Percentiles rank a stretch among this genome's conserved stretches.
Evolutionary conservation across 2,888 invertebrate genomes (phyloP).

Genomic region (Nemurella pictetii): DNA sequence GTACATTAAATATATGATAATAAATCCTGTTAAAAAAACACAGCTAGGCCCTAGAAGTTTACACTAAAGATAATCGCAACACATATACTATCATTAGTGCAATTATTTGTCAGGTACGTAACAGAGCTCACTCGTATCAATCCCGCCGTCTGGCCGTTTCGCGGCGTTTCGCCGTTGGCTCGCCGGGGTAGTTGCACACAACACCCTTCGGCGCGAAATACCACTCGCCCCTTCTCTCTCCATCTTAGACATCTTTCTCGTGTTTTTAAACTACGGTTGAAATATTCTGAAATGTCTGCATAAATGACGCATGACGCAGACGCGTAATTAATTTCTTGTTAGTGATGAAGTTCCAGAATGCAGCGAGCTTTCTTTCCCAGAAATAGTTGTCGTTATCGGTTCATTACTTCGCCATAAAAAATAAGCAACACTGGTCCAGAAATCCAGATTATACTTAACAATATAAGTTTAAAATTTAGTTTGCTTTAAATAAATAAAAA

Average conservation of each 20-base stretch:
- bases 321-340: not conserved
- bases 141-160: not conserved
- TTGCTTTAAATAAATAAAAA: not conserved
- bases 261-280: too few relatives aligned
- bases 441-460: not conserved
- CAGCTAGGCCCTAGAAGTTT: not conserved
- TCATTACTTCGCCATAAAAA: not conserved
- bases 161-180: not conserved
- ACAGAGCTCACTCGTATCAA: slow-evolving; percentile 29
- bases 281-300: not conserved
- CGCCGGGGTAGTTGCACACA: slow-evolving; percentile 36
- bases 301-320: not conserved
- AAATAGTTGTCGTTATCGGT: not conserved
- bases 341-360: not conserved
- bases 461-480: not conserved
- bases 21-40: not conserved
- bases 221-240: too few relatives aligned
- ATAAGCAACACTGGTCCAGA: not conserved
- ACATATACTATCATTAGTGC: not conserved
- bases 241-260: too few relatives aligned
- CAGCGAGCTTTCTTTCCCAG: not conserved
- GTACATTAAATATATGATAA: slow-evolving; percentile 33
- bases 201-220: not conserved
- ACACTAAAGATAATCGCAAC: not conserved
- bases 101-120: slow-evolving; percentile 36